Evolutionary conservation across 2,888 invertebrate genomes (phyloP).

Genomic region (Acronicta alni): DNA sequence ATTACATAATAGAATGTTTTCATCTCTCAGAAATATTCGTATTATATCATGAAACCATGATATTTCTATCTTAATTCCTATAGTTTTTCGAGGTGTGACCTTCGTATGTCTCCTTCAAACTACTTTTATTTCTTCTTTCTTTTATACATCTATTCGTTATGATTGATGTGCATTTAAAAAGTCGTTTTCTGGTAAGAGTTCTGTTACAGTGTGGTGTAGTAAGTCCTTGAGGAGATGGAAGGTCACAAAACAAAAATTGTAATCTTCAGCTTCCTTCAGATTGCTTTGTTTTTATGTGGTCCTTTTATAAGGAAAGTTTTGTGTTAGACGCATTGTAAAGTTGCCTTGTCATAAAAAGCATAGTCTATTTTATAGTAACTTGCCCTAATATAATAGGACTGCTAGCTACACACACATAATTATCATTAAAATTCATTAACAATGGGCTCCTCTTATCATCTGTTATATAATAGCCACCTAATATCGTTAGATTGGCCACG

Average conservation of each 20-base stretch:
- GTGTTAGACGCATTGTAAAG: background rate
- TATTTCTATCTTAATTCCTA: background rate
- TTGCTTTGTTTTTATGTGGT: conserved; percentile 27
- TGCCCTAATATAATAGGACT: too few species aligned
- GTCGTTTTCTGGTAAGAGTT: conserved; percentile 20
- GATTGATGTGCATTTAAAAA: conserved; percentile 47
- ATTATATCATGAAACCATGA: background rate
- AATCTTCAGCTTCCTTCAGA: conserved; percentile 18
- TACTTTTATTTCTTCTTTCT: conserved; percentile 13
- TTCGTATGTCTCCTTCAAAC: conserved; percentile 22
- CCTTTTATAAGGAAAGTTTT: conserved; percentile 10
- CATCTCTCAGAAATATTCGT: background rate
- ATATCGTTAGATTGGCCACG: too few species aligned
- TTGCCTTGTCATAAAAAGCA: conserved; percentile 1
- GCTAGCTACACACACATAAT: too few species aligned
- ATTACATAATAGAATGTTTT: conserved; percentile 11
- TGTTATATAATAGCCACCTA: too few species aligned
- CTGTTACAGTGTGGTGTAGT: conserved; percentile 25
- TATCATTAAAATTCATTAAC: too few species aligned
- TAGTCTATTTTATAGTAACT: too few species aligned
- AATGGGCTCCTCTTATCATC: too few species aligned
- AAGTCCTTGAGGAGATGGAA: conserved; percentile 22
- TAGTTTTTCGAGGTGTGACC: conserved; percentile 17
- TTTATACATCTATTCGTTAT: conserved; percentile 19
- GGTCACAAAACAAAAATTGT: conserved; percentile 1